A percentile compares a stretch with the other conserved stretches of the same genome.
These are phyloP conservation scores for Chrysotoxum bicinctum DNA, from an alignment of 2,888 invertebrate species.

Conservation along the genomic window DNA sequence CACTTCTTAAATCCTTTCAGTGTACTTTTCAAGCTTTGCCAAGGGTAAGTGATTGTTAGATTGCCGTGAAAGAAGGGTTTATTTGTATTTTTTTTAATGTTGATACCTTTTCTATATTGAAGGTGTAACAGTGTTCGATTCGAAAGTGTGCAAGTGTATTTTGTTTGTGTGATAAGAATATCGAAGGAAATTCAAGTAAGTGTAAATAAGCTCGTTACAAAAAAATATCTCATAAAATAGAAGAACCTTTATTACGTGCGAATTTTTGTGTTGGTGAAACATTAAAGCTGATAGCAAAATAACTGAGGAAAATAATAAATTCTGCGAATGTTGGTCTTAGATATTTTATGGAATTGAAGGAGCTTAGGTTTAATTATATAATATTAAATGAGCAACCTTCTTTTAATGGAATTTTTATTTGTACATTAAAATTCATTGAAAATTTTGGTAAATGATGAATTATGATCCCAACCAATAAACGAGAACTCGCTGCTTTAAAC, in stretches of 20 bases:
- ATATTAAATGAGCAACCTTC: background rate
- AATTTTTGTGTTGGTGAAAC: background rate
- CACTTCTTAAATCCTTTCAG: background rate
- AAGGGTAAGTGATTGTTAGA: background rate
- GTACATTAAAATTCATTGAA: too few relatives aligned
- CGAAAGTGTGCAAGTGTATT: background rate
- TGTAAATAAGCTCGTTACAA: conserved; percentile 8
- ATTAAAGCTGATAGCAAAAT: background rate
- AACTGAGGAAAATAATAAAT: background rate
- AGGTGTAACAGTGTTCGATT: background rate
- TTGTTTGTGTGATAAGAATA: conserved; percentile 18
- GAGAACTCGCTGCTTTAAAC: too few relatives aligned
- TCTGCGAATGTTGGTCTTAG: background rate
- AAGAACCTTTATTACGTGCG: conserved; percentile 5
- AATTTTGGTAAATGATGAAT: too few relatives aligned
- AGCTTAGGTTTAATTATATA: background rate
- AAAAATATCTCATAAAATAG: background rate
- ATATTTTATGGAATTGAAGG: background rate
- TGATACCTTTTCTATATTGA: background rate
- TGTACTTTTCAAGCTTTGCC: background rate
- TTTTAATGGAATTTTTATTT: background rate
- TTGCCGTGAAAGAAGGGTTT: background rate
- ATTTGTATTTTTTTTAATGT: conserved; percentile 20
- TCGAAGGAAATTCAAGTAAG: conserved; percentile 5
- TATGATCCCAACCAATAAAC: too few relatives aligned